Conservation (phyloP, 2,888 invertebrate genomes). For the Amphimallon solstitiale region DNA sequence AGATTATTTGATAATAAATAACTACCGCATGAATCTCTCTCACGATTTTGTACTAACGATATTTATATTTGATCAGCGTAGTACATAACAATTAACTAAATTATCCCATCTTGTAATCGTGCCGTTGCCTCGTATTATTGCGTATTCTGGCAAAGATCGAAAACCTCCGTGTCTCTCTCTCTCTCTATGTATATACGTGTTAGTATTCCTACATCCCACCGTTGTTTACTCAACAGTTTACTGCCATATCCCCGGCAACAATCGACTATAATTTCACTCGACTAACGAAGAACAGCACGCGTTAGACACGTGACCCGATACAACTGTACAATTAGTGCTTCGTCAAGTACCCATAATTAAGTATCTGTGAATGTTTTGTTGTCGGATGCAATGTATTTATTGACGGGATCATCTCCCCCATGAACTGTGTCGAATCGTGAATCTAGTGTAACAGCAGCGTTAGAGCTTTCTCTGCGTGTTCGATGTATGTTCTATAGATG, state of each 20-base stretch:
- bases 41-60: too few species aligned
- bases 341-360: slow-evolving; percentile 35
- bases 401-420: not conserved
- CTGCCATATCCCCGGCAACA: not conserved
- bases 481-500: too few species aligned
- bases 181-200: not conserved
- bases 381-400: slow-evolving; percentile 11
- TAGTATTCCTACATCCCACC: slow-evolving; percentile 5
- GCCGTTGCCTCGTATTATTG: too few species aligned
- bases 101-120: not conserved
- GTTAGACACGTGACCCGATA: slow-evolving; percentile 29
- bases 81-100: slow-evolving; percentile 27
- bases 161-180: too few species aligned
- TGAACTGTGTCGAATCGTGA: too few species aligned
- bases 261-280: not conserved
- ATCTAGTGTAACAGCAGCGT: too few species aligned
- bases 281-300: slow-evolving; percentile 34
- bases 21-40: too few species aligned
- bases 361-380: slow-evolving; percentile 28
- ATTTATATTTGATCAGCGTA: not conserved
- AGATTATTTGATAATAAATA: too few species aligned
- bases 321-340: slow-evolving; percentile 35
- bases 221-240: slow-evolving; percentile 15
- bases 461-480: too few species aligned
- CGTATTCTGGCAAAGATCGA: too few species aligned